Conservation (phyloP, 2,797 vertebrate genomes). For the Pogoniulus pusillus region DNA sequence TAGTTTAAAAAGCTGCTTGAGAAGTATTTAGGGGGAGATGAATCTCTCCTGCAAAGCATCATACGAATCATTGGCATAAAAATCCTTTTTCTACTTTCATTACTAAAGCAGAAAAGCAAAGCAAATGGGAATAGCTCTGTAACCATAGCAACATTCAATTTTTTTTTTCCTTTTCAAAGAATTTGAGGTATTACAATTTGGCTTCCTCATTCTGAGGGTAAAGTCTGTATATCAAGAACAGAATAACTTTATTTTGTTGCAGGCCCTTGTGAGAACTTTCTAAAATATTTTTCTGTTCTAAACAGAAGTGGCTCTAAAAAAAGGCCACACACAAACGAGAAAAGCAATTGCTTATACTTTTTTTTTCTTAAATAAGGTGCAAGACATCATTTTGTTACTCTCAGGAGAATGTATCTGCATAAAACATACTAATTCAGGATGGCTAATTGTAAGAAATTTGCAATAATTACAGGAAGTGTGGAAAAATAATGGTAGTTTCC, state of each 20-base stretch:
- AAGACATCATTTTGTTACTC: not conserved
- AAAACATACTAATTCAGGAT: not conserved
- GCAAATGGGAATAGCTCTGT: conserved; percentile 44
- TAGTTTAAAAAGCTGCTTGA: not conserved
- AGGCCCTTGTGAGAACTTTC: not conserved
- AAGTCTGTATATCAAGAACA: not conserved
- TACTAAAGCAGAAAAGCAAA: conserved; percentile 43
- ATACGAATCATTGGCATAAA: not conserved
- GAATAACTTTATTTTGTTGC: not conserved
- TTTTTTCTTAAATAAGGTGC: not conserved
- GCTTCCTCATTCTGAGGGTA: conserved; percentile 25
- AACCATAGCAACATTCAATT: conserved; percentile 56
- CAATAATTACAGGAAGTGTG: not conserved
- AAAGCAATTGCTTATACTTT: not conserved
- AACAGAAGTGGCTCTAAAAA: not conserved
- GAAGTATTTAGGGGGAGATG: not conserved
- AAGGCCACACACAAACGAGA: not conserved
- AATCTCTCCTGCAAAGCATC: not conserved
- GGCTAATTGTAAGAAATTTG: not conserved
- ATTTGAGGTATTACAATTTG: conserved; percentile 3
- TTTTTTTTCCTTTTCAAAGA: not conserved
- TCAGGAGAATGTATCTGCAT: not conserved
- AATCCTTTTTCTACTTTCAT: conserved; percentile 22
- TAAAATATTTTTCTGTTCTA: not conserved
- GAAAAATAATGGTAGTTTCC: not conserved